These are phyloP conservation scores for Drosophila algonquin DNA, from an alignment of 2,888 invertebrate species.

Conservation along the genomic window DNA sequence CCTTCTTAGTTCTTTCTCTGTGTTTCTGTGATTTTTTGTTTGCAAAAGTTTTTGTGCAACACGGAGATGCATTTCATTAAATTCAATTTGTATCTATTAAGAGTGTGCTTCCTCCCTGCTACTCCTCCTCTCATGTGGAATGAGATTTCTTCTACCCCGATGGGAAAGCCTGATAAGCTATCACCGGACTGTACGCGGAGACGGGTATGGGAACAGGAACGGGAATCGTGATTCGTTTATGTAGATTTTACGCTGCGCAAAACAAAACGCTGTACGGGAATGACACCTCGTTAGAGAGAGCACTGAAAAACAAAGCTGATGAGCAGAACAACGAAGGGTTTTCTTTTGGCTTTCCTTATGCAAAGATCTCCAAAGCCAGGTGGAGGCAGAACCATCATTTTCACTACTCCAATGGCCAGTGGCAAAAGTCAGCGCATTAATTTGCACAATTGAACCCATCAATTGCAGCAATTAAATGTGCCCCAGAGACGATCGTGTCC, in stretches of 20 bases:
- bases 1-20: slow-evolving; percentile 44
- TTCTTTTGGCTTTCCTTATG: too few species aligned
- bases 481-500: slow-evolving; percentile 43
- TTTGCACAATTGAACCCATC: slow-evolving; percentile 79
- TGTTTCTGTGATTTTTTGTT: slow-evolving; percentile 46
- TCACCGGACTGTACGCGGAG: slow-evolving; percentile 16
- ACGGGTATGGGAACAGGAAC: slow-evolving; percentile 28
- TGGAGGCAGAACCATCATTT: too few species aligned
- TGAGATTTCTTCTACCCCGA: not conserved
- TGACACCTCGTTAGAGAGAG: slow-evolving; percentile 15
- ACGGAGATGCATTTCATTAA: slow-evolving; percentile 61
- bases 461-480: slow-evolving; percentile 79
- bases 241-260: slow-evolving; percentile 62
- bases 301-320: too few species aligned
- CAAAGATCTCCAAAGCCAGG: too few species aligned
- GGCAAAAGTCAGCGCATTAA: slow-evolving; percentile 64
- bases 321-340: not conserved
- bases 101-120: slow-evolving; percentile 25
- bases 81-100: slow-evolving; percentile 72
- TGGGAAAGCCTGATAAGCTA: slow-evolving; percentile 63
- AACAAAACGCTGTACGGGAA: slow-evolving; percentile 37
- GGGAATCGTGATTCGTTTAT: slow-evolving; percentile 53
- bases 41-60: slow-evolving; percentile 21
- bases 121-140: not conserved
- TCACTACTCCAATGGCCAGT: slow-evolving; percentile 4